Evolutionary conservation across 1,140 invertebrate species (phyloP).

Genomic region (Matsumurasca onukii): DNA sequence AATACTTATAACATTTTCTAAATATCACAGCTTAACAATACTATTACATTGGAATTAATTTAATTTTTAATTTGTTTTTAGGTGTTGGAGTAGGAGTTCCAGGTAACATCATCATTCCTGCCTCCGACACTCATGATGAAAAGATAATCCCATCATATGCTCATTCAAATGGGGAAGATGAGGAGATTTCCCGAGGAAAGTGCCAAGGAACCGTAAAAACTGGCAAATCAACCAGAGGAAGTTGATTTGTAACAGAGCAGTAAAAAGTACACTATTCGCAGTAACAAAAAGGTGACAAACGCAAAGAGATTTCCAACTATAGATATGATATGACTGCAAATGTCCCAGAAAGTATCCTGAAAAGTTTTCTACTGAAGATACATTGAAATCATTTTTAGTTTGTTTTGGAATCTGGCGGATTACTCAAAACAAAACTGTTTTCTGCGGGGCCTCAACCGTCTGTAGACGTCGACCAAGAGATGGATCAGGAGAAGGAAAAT

Average conservation of each 20-base stretch:
- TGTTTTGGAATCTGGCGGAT: slow-evolving; percentile 21
- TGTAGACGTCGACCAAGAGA: slow-evolving; percentile 5
- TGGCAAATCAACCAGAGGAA: slow-evolving; percentile 15
- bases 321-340: slow-evolving; percentile 22
- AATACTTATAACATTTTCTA: no score
- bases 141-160: not conserved
- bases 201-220: not conserved
- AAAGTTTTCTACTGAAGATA: slow-evolving; percentile 16
- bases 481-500: not conserved
- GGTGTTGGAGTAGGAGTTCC: not conserved
- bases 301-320: slow-evolving; percentile 11
- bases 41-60: not conserved
- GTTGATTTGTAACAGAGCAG: not conserved
- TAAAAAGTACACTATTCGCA: not conserved
- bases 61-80: not conserved
- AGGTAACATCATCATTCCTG: not conserved
- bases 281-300: not conserved
- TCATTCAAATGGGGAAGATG: not conserved
- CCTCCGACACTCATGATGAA: not conserved
- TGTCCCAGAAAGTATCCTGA: slow-evolving; percentile 13
- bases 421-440: slow-evolving; percentile 20
- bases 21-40: not conserved
- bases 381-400: slow-evolving; percentile 18
- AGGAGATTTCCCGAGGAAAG: slow-evolving; percentile 1
- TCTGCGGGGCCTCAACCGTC: slow-evolving; percentile 1